Percentiles rank a stretch among this genome's conserved stretches.
Evolutionary conservation across 2,888 invertebrate species (phyloP).

Genomic region (Eudemis profundana): DNA sequence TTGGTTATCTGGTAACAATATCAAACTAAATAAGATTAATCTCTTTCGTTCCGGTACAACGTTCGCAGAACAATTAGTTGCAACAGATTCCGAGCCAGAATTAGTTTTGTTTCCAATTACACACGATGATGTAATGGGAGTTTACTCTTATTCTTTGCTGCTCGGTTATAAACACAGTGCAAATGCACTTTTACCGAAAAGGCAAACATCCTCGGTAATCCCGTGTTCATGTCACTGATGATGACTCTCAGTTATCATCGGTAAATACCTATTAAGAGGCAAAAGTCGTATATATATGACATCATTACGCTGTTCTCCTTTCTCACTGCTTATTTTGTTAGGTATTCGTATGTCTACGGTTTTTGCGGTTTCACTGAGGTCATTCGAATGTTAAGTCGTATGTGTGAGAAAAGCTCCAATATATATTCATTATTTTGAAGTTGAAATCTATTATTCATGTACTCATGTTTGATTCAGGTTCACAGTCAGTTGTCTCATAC

Average conservation of each 20-base stretch:
- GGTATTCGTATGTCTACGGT: not conserved
- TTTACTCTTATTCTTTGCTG: not conserved
- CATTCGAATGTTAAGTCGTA: constrained; percentile 7
- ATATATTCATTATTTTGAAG: constrained; percentile 37
- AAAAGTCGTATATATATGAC: constrained; percentile 21
- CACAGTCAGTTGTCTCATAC: constrained; percentile 15
- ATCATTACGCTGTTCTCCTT: constrained; percentile 3
- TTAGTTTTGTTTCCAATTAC: constrained; percentile 21
- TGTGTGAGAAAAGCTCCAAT: constrained; percentile 16
- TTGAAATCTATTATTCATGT: constrained; percentile 34
- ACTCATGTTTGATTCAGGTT: constrained; percentile 37
- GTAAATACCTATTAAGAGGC: constrained; percentile 3
- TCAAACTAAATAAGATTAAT: constrained; percentile 34
- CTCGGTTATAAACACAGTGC: not conserved
- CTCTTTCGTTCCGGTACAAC: constrained; percentile 29
- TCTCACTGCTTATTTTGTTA: not conserved
- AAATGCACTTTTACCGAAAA: too few relatives aligned
- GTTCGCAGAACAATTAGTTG: constrained; percentile 15
- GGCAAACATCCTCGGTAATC: too few relatives aligned
- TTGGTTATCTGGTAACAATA: constrained; percentile 28
- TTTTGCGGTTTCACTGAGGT: constrained; percentile 8
- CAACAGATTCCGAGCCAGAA: constrained; percentile 23
- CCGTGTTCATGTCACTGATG: not conserved
- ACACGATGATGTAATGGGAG: constrained; percentile 24
- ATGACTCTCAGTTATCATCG: constrained; percentile 13